phyloP scores from a whole-genome alignment of 2,797 vertebrate species.

The Lacerta agilis region DNA sequence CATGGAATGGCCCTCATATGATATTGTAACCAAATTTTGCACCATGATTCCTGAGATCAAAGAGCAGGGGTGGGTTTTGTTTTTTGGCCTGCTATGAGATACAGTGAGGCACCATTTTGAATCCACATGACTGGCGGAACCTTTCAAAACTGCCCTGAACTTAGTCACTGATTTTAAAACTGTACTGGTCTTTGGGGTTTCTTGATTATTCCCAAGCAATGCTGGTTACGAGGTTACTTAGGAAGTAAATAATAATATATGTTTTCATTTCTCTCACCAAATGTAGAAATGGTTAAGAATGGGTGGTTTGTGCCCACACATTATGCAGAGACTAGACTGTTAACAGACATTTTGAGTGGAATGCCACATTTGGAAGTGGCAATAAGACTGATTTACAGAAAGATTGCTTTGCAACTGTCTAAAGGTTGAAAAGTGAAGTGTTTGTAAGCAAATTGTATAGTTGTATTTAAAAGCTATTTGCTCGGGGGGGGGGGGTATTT shows the following conservation, averaged over 20 bases:
- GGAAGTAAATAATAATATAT: not conserved
- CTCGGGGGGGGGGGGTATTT: not conserved
- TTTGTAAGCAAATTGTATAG: not conserved
- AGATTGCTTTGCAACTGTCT: not conserved
- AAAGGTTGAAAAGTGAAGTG: constrained; percentile 8
- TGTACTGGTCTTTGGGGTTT: too few relatives aligned
- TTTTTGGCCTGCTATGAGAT: too few relatives aligned
- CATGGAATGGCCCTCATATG: too few relatives aligned
- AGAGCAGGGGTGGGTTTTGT: too few relatives aligned
- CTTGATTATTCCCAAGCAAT: too few relatives aligned
- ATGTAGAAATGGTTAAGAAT: not conserved
- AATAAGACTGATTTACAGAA: constrained; percentile 1
- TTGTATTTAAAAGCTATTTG: not conserved
- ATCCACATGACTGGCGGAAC: too few relatives aligned
- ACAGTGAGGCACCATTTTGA: too few relatives aligned
- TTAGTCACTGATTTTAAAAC: too few relatives aligned
- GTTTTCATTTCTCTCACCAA: not conserved
- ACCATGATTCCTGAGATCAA: too few relatives aligned
- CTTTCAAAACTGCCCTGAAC: too few relatives aligned
- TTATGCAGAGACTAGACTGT: not conserved
- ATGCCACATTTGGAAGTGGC: constrained; percentile 6
- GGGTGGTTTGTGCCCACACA: not conserved
- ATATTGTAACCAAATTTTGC: too few relatives aligned
- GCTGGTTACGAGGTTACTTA: too few relatives aligned
- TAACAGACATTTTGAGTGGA: not conserved